Evolutionary conservation across 2,113 vertebrate species (phyloP).

Genomic region (Gadus macrocephalus): DNA sequence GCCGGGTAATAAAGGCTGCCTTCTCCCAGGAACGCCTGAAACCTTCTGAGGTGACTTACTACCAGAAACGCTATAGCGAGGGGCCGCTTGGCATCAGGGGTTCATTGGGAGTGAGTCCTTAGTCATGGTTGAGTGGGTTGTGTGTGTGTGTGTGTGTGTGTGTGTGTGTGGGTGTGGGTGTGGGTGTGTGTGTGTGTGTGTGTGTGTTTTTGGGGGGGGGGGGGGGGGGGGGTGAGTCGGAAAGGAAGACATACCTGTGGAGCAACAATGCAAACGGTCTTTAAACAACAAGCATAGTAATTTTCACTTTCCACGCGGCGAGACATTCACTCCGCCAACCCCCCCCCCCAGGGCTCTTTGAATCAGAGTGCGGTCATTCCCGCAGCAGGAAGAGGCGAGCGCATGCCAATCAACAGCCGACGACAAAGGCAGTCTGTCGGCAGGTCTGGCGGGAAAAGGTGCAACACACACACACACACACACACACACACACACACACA

Average conservation of each 20-base stretch:
- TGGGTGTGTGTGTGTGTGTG: no score
- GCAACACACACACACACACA: not conserved
- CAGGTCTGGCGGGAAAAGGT: not conserved
- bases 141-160: no score
- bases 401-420: slow-evolving; percentile 9
- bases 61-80: slow-evolving; percentile 14
- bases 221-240: slow-evolving; percentile 1
- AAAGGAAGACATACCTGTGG: slow-evolving; percentile 42
- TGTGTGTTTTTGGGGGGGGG: not conserved
- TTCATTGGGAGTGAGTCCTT: slow-evolving; percentile 36
- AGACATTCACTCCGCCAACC: slow-evolving; percentile 16
- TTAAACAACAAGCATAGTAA: slow-evolving; percentile 39
- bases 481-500: not conserved
- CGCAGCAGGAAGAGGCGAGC: slow-evolving; percentile 14
- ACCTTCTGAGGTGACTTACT: slow-evolving; percentile 20
- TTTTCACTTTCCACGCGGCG: slow-evolving; percentile 56
- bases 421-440: not conserved
- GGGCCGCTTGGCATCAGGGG: slow-evolving; percentile 1
- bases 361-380: slow-evolving; percentile 40
- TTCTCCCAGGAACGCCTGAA: slow-evolving; percentile 16
- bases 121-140: slow-evolving; percentile 38
- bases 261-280: slow-evolving; percentile 41
- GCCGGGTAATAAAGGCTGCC: slow-evolving; percentile 39
- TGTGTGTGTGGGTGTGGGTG: no score
- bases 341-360: slow-evolving; percentile 35